Percentiles rank a stretch among this genome's conserved stretches.
These are phyloP conservation scores for Ochropacha duplaris DNA, from an alignment of 2,888 invertebrate species.

Conservation along the genomic window DNA sequence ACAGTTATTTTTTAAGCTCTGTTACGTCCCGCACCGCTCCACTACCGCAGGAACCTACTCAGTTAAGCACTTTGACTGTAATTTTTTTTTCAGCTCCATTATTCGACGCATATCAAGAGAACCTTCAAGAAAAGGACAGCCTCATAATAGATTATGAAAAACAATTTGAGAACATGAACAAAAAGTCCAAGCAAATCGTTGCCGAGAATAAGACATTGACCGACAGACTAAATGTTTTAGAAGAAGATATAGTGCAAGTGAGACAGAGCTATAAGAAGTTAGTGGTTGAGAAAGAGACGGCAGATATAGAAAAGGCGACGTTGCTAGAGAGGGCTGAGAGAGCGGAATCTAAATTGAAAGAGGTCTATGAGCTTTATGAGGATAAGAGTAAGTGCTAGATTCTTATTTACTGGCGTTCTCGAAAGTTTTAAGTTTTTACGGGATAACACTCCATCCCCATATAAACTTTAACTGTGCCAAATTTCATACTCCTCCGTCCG, in stretches of 20 bases:
- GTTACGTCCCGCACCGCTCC: no score
- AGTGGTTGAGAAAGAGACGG: constrained; percentile 71
- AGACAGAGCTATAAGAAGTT: constrained; percentile 71
- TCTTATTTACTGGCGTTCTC: no score
- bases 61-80: no score
- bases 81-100: constrained; percentile 84
- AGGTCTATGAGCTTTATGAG: constrained; percentile 88
- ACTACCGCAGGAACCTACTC: no score
- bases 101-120: constrained; percentile 91
- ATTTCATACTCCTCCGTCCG: no score
- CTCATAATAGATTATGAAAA: constrained; percentile 87
- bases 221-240: constrained; percentile 52
- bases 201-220: constrained; percentile 87
- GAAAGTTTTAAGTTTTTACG: no score
- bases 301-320: constrained; percentile 70
- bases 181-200: constrained; percentile 87
- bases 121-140: constrained; percentile 88
- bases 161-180: constrained; percentile 87
- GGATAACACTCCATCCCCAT: no score
- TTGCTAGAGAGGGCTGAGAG: constrained; percentile 85
- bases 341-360: constrained; percentile 88
- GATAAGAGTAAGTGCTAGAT: constrained; percentile 82
- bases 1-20: no score
- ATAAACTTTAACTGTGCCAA: no score
- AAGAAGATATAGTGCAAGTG: constrained; percentile 58